Evolutionary conservation across 2,113 vertebrate genomes (phyloP), one percentile per base, ranked within the genome.

Genomic region (Neofelis nebulosa): DNA sequence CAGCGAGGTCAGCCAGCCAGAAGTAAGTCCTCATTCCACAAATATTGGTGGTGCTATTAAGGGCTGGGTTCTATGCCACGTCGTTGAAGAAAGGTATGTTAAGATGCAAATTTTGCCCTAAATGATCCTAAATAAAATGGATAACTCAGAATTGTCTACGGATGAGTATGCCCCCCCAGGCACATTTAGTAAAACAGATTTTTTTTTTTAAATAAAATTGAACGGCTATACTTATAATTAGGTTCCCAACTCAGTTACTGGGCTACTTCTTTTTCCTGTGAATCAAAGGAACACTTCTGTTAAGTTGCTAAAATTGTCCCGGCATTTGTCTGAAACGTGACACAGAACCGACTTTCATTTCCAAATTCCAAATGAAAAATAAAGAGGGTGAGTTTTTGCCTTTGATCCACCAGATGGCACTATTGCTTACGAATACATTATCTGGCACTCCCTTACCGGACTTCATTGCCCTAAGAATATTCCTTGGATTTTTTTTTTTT

Each of bases 361-460:
- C 41, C 74, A 69, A 83, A 69, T 76, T 84, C 14, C 52, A 78
- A 52, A 38, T 21, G 63, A 83, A 86, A 97, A 78, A 87, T 1
- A 29, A 88, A 87, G 18, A 50, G 79, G 16, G 52, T 89, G 85
- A 91, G 66, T 4, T 95, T 97, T 83, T 94, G 52, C 76, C 61
- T 80, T 97, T 89, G 41, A 33, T 93, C 98, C 99, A 98, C 97
- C 93, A 99, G 99, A 96, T 98, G 99, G 99, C 99, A 98, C 97
- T 88, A 79, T 92, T 98, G 98, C 2, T 98, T 85, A 63, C 79
- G 91, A 97, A 36, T 66, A 69, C 4, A 93, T 27, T 52, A 68
- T 85, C 29, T 69, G 41, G 38, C 68, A 50, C 21, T 68, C 23
- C 83, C 36, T 48, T 38, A 36, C 0, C 57, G 41, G 48, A 76